Evolutionary conservation across 37 sponge, comb jelly and placozoan genomes (phyloP).

Genomic region (Ianthella basta): DNA sequence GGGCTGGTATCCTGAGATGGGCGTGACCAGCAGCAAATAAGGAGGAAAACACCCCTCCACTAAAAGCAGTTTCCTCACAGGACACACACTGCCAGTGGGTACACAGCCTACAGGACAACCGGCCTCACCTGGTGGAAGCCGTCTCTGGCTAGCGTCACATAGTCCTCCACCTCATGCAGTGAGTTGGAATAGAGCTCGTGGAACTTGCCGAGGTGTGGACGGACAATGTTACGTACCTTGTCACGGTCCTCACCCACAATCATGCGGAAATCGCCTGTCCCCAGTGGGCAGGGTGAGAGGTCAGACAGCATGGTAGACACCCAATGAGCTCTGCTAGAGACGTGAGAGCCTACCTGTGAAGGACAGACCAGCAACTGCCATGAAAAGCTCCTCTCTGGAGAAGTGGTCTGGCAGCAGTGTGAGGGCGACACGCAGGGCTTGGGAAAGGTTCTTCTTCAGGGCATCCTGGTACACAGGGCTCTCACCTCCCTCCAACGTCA

Average conservation of each 20-base stretch:
- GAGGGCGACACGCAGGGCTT: slow-evolving; percentile 29
- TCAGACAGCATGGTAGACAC: too few species aligned
- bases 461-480: not conserved
- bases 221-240: slow-evolving; percentile 82
- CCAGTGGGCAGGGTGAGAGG: too few species aligned
- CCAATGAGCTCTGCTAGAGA: not conserved
- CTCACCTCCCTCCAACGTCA: not conserved
- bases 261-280: slow-evolving; percentile 86
- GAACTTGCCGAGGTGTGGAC: slow-evolving; percentile 66
- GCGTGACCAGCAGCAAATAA: too few species aligned
- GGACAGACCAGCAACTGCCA: slow-evolving; percentile 64
- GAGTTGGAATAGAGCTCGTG: slow-evolving; percentile 38
- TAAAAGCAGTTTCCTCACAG: too few species aligned
- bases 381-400: slow-evolving; percentile 54
- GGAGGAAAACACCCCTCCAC: slow-evolving; percentile 37
- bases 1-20: too few species aligned
- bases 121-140: not conserved
- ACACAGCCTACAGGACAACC: too few species aligned
- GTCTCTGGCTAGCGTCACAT: too few species aligned
- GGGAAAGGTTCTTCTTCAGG: slow-evolving; percentile 10
- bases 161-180: not conserved
- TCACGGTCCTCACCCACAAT: slow-evolving; percentile 84
- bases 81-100: too few species aligned
- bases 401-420: slow-evolving; percentile 44
- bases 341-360: slow-evolving; percentile 47